These are phyloP conservation scores for Chironomus tepperi DNA, from an alignment of 1,140 invertebrate species.

Conservation along the genomic window DNA sequence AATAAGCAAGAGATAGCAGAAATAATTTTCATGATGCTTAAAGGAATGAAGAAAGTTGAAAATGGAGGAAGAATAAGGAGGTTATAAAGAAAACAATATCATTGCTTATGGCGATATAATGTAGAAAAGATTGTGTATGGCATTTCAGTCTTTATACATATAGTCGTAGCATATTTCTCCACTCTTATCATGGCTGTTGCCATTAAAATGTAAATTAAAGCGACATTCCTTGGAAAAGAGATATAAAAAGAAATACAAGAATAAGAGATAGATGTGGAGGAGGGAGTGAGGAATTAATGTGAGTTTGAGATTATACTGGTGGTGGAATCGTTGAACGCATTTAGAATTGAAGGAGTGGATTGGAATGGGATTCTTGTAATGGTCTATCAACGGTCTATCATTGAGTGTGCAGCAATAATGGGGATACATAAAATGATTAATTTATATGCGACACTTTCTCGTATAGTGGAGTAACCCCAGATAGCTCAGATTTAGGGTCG, in stretches of 20 bases:
- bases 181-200: constrained; percentile 10
- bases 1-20: neutral
- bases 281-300: no score
- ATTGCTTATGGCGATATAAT: neutral
- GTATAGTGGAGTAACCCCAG: no score
- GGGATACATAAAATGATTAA: no score
- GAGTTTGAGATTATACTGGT: no score
- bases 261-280: neutral
- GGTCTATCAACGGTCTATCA: no score
- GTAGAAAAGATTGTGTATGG: constrained; percentile 17
- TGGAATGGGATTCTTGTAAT: no score
- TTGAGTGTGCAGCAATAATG: no score
- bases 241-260: neutral
- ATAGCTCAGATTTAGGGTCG: no score
- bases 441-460: no score
- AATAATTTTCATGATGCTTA: neutral
- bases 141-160: constrained; percentile 17
- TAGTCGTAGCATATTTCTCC: neutral
- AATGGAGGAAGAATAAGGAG: neutral
- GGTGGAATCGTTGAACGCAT: no score
- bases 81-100: constrained; percentile 6
- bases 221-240: constrained; percentile 6
- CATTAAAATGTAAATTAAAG: constrained; percentile 24
- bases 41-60: neutral
- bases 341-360: no score